Evolutionary conservation across 2,797 vertebrate genomes (phyloP).

Genomic region (Pristis pectinata): DNA sequence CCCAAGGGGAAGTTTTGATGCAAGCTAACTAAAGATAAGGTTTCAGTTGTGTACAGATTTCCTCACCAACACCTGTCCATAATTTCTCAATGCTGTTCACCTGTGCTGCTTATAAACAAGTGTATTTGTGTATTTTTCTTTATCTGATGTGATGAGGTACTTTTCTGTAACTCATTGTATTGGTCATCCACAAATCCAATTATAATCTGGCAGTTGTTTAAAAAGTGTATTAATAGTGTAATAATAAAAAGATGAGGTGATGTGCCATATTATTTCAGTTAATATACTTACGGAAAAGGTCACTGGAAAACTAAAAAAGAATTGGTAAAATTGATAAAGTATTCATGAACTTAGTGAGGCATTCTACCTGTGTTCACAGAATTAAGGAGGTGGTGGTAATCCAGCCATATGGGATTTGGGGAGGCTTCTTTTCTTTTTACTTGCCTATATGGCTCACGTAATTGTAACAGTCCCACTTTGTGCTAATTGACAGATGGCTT

Average conservation of each 20-base stretch:
- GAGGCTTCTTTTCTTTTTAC: not conserved
- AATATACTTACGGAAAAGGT: not conserved
- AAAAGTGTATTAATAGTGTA: not conserved
- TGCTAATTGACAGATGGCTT: slow-evolving; percentile 36
- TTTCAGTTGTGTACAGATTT: not conserved
- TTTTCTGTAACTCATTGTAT: not conserved
- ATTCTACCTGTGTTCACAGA: not conserved
- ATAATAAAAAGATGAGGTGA: not conserved
- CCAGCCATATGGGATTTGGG: not conserved
- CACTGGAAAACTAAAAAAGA: not conserved
- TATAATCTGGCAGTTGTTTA: not conserved
- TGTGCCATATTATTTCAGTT: not conserved
- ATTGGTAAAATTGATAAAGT: not conserved
- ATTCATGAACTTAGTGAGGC: not conserved
- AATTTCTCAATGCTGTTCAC: not conserved
- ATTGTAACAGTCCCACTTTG: not conserved
- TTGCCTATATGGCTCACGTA: not conserved
- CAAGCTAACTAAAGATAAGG: not conserved
- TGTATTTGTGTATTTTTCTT: not conserved
- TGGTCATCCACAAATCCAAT: not conserved
- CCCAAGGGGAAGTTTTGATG: not conserved
- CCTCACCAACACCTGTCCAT: not conserved
- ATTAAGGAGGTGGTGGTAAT: not conserved
- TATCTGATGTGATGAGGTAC: not conserved
- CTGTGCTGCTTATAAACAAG: not conserved